Conservation (phyloP, 2,113 vertebrate genomes). For the Butastur rufipennis region DNA sequence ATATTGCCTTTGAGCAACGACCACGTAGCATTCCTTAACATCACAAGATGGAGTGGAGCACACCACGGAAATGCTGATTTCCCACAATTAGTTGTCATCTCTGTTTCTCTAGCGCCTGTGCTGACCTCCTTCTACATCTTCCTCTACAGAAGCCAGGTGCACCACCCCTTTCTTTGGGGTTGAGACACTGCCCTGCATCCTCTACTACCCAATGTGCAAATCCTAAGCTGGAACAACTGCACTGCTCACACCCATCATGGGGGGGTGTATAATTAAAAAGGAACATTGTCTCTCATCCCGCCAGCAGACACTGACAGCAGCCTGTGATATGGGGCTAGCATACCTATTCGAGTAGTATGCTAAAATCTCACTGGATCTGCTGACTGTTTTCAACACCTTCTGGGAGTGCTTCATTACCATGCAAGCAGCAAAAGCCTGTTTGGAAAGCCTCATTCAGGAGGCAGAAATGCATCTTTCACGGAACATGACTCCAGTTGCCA, state of each 20-base stretch:
- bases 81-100: neutral
- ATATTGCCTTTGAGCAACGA: neutral
- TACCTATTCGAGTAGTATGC: neutral
- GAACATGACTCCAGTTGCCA: neutral
- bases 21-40: neutral
- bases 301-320: neutral
- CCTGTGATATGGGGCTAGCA: neutral
- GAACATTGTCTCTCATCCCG: neutral
- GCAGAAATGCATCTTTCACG: neutral
- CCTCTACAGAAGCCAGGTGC: neutral
- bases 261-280: neutral
- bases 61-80: fast-evolving
- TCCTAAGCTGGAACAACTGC: neutral
- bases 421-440: neutral
- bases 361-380: neutral
- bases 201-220: neutral
- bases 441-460: neutral
- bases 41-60: neutral
- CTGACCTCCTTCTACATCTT: neutral
- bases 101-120: fast-evolving
- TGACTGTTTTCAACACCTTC: neutral
- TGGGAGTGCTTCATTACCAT: neutral
- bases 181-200: neutral
- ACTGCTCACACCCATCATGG: fast-evolving
- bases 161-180: neutral